Evolutionary conservation across 2,113 vertebrate genomes (phyloP), one percentile per base, ranked within the genome.

Genomic region (Pipra filicauda): DNA sequence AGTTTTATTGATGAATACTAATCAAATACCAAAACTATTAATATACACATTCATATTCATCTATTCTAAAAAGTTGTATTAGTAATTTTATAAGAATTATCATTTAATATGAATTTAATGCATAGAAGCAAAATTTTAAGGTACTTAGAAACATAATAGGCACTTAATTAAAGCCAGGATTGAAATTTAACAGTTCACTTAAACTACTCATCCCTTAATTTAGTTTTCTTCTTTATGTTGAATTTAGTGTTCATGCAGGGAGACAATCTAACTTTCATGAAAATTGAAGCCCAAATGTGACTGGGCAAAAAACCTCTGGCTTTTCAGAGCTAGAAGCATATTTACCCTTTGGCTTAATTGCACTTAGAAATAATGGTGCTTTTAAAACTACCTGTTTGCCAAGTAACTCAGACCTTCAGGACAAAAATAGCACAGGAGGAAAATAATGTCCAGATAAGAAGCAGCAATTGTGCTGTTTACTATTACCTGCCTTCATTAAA

Each of bases 111-210:
- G 9, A 69, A 91, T 83, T 88, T 76, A 83, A 93, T 64, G 13
- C 55, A 74, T 12, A 67, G 46, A 62, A 73, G 12, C 1, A 2
- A 92, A 55, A 27, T 87, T 85, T 91, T 71, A 57, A 86, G 65
- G 55, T 72, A 81, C 65, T 92, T 90, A 52, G 35, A 92, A 95
- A 81, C 37, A 69, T 48, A 92, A 84, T 37, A 88, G 35, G 35
- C 52, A 81, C 27, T 93, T 93, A 92, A 93, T 85, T 85, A 54
- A 85, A 88, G 72, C 55, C 65, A 81, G 58, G 59, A 77, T n/a
- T 67, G 61, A 80, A 96, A 93, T 79, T 28, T 79, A 94, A 72
- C 85, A 82, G 58, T 83, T 89, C 75, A 66, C 67, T 94, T 77
- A 66, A 83, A 61, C 28, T n/a, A 58, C 69, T 82, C 33, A 54